A percentile compares a stretch with the other conserved stretches of the same genome.
Conservation (phyloP, 2,797 vertebrate genomes). For the Argya squamiceps region DNA sequence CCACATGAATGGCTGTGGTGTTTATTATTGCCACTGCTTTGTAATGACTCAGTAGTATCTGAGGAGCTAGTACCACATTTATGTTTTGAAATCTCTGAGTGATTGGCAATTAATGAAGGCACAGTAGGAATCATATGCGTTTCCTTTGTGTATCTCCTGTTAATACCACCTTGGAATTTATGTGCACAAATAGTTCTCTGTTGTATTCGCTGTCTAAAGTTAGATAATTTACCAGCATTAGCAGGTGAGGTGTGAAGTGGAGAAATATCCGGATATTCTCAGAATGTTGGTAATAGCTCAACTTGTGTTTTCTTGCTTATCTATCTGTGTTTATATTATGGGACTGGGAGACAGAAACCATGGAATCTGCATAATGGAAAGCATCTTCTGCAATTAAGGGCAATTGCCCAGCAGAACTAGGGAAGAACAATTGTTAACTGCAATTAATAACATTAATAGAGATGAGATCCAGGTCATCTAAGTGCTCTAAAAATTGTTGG, state of each 20-base stretch:
- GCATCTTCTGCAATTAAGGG: not conserved
- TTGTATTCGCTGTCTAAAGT: not conserved
- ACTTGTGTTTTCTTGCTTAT: not conserved
- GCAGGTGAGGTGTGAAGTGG: not conserved
- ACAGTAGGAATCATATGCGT: not conserved
- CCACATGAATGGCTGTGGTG: not conserved
- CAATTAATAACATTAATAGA: not conserved
- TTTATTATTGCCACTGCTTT: not conserved
- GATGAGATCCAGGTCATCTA: not conserved
- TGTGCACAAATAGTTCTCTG: not conserved
- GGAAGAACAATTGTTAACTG: not conserved
- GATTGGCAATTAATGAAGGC: not conserved
- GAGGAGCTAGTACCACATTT: not conserved
- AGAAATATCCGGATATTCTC: not conserved
- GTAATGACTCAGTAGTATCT: not conserved
- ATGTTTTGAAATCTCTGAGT: not conserved
- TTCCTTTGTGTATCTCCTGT: not conserved
- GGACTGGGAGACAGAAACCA: not conserved
- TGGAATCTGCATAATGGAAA: not conserved
- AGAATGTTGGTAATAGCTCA: not conserved
- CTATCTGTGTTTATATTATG: not conserved
- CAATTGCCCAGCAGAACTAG: not conserved
- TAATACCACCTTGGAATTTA: not conserved
- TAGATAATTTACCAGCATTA: not conserved
- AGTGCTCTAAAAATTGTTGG: not conserved